A percentile compares a stretch with the other conserved stretches of the same genome.
Conservation (phyloP, 2,113 vertebrate species). For the Aegithalos caudatus region DNA sequence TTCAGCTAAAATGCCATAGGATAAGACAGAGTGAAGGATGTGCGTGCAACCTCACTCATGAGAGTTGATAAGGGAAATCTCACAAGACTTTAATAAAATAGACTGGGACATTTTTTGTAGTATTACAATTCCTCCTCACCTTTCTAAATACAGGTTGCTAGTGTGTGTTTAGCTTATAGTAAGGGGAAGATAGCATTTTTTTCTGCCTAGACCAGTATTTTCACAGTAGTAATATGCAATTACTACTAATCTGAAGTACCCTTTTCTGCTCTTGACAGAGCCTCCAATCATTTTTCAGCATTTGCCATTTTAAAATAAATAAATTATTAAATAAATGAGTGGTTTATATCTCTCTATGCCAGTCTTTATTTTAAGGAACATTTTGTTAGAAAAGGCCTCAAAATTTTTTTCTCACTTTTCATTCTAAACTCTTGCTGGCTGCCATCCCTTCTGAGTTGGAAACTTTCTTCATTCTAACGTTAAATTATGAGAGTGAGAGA, state of each 20-base stretch:
- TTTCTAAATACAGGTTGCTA: neutral
- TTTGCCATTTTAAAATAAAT: neutral
- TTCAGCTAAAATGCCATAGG: neutral
- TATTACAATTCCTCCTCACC: neutral
- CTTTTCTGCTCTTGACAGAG: neutral
- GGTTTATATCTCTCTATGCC: neutral
- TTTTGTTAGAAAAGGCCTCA: neutral
- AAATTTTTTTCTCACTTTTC: neutral
- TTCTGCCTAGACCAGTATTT: neutral
- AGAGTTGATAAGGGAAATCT: neutral
- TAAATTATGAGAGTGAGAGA: neutral
- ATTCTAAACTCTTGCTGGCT: neutral
- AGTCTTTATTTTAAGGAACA: neutral
- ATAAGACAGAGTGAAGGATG: neutral
- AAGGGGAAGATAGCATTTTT: neutral
- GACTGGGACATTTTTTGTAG: neutral
- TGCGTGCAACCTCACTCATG: accelerated
- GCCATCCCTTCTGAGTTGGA: neutral
- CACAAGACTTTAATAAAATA: neutral
- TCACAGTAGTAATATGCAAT: neutral
- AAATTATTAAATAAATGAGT: neutral
- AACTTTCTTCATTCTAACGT: neutral
- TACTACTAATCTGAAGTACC: neutral
- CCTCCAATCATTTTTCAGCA: neutral
- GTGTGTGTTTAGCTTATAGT: neutral